Conservation (phyloP, 2,797 vertebrate species). For the Liasis olivaceus region DNA sequence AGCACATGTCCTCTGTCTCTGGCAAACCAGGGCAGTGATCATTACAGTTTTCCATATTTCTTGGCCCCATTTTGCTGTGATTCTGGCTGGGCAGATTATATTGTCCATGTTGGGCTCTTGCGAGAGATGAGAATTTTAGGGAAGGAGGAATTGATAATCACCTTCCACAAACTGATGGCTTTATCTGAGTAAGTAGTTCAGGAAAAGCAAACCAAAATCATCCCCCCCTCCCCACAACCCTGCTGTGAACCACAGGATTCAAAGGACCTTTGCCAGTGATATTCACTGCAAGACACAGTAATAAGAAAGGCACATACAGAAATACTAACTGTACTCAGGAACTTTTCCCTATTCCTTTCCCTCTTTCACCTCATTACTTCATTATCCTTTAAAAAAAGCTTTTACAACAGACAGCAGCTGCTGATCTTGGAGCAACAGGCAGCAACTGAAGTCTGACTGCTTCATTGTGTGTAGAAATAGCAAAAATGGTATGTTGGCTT, state of each 20-base stretch:
- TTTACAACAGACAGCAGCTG: background rate
- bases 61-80: constrained; percentile 2
- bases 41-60: background rate
- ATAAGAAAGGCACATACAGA: background rate
- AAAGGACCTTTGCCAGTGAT: constrained; percentile 53
- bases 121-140: constrained; percentile 25
- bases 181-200: constrained; percentile 41
- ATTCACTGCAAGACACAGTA: constrained; percentile 52
- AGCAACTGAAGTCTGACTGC: constrained; percentile 16
- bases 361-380: constrained; percentile 52
- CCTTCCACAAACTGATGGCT: constrained; percentile 45
- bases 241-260: constrained; percentile 30
- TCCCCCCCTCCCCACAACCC: background rate
- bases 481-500: constrained; percentile 1
- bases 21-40: background rate
- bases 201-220: background rate
- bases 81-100: constrained; percentile 35
- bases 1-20: background rate
- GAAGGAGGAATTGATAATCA: constrained; percentile 46
- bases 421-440: constrained; percentile 13
- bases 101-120: constrained; percentile 39
- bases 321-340: background rate
- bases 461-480: constrained; percentile 32
- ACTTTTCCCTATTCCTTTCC: constrained; percentile 4
- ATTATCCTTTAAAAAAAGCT: constrained; percentile 62